These are phyloP conservation scores for Magallana ariakensis DNA, from an alignment of 1,140 invertebrate genomes.

Conservation along the genomic window DNA sequence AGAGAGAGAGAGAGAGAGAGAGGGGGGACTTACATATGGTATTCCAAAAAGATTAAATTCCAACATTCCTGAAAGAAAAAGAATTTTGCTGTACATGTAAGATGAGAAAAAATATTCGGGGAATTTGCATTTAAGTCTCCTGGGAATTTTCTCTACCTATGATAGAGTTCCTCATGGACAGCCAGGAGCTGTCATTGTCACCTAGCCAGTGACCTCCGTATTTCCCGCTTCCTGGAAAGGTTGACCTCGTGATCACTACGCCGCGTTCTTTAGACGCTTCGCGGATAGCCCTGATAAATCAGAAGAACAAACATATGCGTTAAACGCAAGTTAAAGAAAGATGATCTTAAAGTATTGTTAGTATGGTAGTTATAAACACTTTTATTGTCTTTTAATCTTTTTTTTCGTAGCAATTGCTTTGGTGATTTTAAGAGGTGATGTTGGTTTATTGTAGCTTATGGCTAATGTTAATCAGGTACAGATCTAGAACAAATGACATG, in stretches of 20 bases:
- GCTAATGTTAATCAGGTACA: no score
- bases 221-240: conserved; percentile 89
- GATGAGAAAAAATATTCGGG: no score
- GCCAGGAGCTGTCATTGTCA: conserved; percentile 73
- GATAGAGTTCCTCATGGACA: conserved; percentile 65
- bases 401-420: no score
- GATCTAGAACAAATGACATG: no score
- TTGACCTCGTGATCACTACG: conserved; percentile 91
- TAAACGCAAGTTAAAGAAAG: no score
- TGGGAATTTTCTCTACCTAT: conserved; percentile 58
- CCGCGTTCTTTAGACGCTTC: conserved; percentile 82
- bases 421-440: no score
- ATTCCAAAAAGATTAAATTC: conserved; percentile 79
- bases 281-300: conserved; percentile 63
- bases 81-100: not conserved
- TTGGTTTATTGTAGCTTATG: no score
- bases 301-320: no score
- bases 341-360: no score
- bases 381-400: no score
- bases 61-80: conserved; percentile 68
- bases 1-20: not conserved
- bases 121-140: no score
- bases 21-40: conserved; percentile 74
- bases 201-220: conserved; percentile 95
- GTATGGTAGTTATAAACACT: no score